These are phyloP conservation scores for Heteropelma amictum DNA, from an alignment of 2,888 invertebrate genomes.

Conservation along the genomic window DNA sequence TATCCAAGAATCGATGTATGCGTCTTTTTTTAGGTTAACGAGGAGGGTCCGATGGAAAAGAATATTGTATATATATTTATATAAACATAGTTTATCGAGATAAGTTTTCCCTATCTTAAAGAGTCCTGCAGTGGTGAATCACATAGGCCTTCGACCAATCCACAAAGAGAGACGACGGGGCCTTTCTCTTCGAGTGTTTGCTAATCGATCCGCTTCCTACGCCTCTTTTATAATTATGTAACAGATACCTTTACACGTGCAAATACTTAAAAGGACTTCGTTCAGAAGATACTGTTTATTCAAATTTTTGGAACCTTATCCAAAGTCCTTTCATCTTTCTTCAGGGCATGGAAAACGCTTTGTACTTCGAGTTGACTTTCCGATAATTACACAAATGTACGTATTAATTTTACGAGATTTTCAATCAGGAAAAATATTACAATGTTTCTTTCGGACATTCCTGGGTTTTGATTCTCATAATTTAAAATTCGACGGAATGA, in stretches of 20 bases:
- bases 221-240: conserved; percentile 75
- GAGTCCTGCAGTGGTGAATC: conserved; percentile 73
- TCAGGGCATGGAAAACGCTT: too few relatives aligned
- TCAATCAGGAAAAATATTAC: too few relatives aligned
- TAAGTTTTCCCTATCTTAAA: conserved; percentile 52
- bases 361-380: too few relatives aligned
- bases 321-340: too few relatives aligned
- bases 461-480: too few relatives aligned
- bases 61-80: conserved; percentile 30
- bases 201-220: conserved; percentile 78
- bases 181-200: conserved; percentile 76
- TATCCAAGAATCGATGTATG: conserved; percentile 34
- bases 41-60: conserved; percentile 21
- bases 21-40: conserved; percentile 50
- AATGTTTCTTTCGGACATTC: too few relatives aligned
- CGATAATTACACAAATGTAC: too few relatives aligned
- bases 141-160: conserved; percentile 75
- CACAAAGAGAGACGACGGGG: conserved; percentile 72
- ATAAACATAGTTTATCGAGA: conserved; percentile 23
- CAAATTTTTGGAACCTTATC: too few relatives aligned
- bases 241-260: conserved; percentile 49
- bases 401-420: too few relatives aligned
- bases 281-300: too few relatives aligned
- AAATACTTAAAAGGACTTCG: too few relatives aligned
- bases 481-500: too few relatives aligned